Percentiles rank a stretch among this genome's conserved stretches.
Evolutionary conservation across 2,113 vertebrate genomes (phyloP).

Genomic region (Sinosuthora webbiana): DNA sequence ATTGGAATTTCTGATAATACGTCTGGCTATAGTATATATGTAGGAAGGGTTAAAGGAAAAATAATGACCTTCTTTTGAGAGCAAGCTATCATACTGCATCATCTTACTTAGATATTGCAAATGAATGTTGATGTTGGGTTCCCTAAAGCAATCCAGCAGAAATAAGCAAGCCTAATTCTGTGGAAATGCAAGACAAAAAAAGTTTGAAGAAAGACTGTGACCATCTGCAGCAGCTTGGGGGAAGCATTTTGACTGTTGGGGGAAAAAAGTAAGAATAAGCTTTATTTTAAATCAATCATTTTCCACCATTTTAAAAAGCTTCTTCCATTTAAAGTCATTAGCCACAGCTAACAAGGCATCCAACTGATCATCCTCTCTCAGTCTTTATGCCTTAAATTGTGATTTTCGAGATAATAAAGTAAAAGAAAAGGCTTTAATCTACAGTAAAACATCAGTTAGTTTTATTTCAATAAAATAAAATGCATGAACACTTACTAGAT

Average conservation of each 20-base stretch:
- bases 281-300: conserved; percentile 6
- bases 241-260: background rate
- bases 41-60: conserved; percentile 14
- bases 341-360: background rate
- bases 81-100: background rate
- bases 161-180: conserved; percentile 38
- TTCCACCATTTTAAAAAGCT: background rate
- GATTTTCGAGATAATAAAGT: conserved; percentile 7
- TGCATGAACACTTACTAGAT: background rate
- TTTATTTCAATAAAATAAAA: background rate
- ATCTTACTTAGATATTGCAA: background rate
- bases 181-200: conserved; percentile 36
- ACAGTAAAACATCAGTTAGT: background rate
- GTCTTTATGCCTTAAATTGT: background rate
- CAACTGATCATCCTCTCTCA: background rate
- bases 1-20: background rate
- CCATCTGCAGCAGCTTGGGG: conserved; percentile 37
- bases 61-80: background rate
- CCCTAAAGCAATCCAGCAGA: conserved; percentile 44
- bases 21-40: background rate
- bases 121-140: conserved; percentile 1
- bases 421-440: background rate
- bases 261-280: background rate
- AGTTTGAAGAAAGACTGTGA: background rate
- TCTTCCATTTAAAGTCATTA: conserved; percentile 26